Conservation (phyloP, 2,888 invertebrate genomes). For the Liopterus haemorrhoidalis region DNA sequence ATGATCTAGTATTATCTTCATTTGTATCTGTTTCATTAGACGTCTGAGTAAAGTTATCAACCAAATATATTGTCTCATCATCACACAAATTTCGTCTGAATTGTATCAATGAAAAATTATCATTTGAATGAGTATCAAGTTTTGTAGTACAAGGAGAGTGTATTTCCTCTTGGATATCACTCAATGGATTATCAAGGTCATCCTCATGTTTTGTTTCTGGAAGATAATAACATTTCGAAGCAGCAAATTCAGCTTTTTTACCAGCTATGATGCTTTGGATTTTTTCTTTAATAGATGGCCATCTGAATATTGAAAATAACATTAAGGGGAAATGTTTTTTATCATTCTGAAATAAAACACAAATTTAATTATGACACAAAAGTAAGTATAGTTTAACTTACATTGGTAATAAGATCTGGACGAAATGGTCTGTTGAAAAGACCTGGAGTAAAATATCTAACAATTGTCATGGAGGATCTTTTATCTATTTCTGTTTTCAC, state of each 20-base stretch:
- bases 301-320: slow-evolving; percentile 23
- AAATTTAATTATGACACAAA: background rate
- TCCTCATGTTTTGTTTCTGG: slow-evolving; percentile 9
- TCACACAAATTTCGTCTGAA: too few relatives aligned
- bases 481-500: slow-evolving; percentile 22
- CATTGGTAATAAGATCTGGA: slow-evolving; percentile 21
- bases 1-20: too few relatives aligned
- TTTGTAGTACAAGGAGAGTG: too few relatives aligned
- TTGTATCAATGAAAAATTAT: too few relatives aligned
- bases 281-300: slow-evolving; percentile 19
- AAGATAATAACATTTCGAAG: slow-evolving; percentile 12
- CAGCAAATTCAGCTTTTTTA: slow-evolving; percentile 11
- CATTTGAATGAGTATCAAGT: too few relatives aligned
- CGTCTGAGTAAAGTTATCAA: too few relatives aligned
- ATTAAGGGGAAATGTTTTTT: slow-evolving; percentile 20
- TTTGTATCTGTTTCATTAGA: too few relatives aligned
- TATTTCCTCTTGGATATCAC: too few relatives aligned
- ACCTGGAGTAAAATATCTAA: slow-evolving; percentile 24
- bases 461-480: slow-evolving; percentile 19
- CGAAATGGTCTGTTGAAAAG: slow-evolving; percentile 24
- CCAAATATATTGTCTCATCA: too few relatives aligned
- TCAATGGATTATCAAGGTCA: too few relatives aligned
- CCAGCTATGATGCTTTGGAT: slow-evolving; percentile 10
- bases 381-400: slow-evolving; percentile 7
- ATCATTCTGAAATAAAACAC: slow-evolving; percentile 19